These are phyloP conservation scores for Athene cunicularia DNA, from an alignment of 2,113 vertebrate genomes.

Conservation along the genomic window DNA sequence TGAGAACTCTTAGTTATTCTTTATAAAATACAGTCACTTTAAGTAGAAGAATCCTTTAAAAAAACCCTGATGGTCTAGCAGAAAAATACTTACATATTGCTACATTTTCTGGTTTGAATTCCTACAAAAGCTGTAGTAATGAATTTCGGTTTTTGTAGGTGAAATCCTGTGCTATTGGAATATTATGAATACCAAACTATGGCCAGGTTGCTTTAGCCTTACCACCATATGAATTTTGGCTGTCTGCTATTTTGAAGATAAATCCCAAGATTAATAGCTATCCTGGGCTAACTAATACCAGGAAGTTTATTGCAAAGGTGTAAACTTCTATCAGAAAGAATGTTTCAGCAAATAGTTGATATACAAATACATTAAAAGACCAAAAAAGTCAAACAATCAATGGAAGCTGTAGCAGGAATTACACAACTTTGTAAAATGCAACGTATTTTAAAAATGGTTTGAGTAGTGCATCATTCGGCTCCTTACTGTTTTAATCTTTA, in stretches of 20 bases:
- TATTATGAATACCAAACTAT: background rate
- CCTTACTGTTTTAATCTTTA: conserved; percentile 33
- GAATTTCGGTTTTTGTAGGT: background rate
- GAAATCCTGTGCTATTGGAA: background rate
- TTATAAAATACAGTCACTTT: background rate
- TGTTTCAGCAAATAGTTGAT: background rate
- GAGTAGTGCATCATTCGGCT: background rate
- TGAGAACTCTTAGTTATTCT: background rate
- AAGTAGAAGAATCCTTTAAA: background rate
- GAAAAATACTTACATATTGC: background rate
- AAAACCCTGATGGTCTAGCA: background rate
- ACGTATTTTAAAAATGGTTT: background rate
- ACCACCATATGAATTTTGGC: background rate
- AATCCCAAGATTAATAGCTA: background rate
- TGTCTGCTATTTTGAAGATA: background rate
- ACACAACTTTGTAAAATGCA: background rate
- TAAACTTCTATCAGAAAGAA: background rate
- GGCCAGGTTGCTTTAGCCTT: background rate
- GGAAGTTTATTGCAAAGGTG: background rate
- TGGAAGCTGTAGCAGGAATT: background rate
- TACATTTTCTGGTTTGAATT: background rate
- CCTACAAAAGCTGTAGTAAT: background rate
- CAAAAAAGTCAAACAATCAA: background rate
- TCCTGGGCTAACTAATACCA: background rate
- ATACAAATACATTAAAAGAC: background rate